Conservation (phyloP, 2,888 invertebrate genomes). For the Zhuqinia jingwanae region DNA sequence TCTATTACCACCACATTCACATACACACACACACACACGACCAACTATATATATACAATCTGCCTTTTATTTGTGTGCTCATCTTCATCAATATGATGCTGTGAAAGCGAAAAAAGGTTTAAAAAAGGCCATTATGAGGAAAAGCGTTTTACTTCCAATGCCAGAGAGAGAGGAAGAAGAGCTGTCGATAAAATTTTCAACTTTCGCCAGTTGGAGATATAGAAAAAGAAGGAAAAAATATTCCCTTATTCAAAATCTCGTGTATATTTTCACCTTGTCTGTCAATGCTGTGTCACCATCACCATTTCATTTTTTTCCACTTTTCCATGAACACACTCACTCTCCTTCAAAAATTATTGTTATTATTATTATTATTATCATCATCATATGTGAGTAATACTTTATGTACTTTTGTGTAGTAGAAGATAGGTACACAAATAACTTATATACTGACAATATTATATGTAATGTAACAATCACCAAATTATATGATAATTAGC, state of each 20-base stretch:
- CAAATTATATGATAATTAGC: slow-evolving; percentile 4
- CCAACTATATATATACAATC: slow-evolving; percentile 12
- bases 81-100: slow-evolving; percentile 33
- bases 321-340: background rate
- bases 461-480: background rate
- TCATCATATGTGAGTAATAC: slow-evolving; percentile 22
- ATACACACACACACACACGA: background rate
- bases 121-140: slow-evolving; percentile 49
- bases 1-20: background rate
- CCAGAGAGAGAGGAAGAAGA: slow-evolving; percentile 51
- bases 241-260: slow-evolving; percentile 39
- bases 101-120: too few relatives aligned
- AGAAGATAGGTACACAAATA: background rate
- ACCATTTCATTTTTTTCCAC: background rate
- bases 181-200: slow-evolving; percentile 71
- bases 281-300: background rate
- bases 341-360: slow-evolving; percentile 27
- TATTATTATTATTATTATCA: too few relatives aligned
- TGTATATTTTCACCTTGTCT: slow-evolving; percentile 45
- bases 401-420: background rate
- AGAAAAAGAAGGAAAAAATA: slow-evolving; percentile 55
- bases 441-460: too few relatives aligned
- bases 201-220: slow-evolving; percentile 53
- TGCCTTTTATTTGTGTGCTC: background rate
- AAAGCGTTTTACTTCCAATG: slow-evolving; percentile 42